Conservation (phyloP, 2,113 vertebrate genomes). For the Chloropsis hardwickii region DNA sequence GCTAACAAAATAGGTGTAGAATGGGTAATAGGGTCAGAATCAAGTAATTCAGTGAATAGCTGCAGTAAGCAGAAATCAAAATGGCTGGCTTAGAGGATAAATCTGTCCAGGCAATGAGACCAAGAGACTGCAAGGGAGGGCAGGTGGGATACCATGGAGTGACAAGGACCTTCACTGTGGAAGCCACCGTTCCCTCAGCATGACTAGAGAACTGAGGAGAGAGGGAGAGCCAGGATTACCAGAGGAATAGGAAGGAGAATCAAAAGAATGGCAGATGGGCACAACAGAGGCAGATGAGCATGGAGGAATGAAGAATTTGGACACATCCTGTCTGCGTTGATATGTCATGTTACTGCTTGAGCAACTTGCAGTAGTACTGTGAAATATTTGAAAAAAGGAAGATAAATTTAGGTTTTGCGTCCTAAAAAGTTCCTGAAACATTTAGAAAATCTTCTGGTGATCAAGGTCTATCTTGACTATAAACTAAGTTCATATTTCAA, state of each 20-base stretch:
- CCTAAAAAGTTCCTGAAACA: not conserved
- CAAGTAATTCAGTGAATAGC: not conserved
- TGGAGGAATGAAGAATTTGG: not conserved
- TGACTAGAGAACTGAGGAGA: not conserved
- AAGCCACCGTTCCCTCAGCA: not conserved
- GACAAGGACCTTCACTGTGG: not conserved
- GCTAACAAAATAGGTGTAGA: not conserved
- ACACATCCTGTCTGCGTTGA: not conserved
- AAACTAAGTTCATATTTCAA: constrained; percentile 1
- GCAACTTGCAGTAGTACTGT: not conserved
- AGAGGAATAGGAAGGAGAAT: not conserved
- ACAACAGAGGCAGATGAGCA: not conserved
- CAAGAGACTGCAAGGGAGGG: not conserved
- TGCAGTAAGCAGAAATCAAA: not conserved
- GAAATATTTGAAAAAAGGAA: not conserved
- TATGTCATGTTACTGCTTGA: not conserved
- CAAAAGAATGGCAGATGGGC: not conserved
- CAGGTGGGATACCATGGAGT: not conserved
- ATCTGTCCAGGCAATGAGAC: not conserved
- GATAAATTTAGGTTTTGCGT: not conserved
- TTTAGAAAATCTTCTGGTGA: not conserved
- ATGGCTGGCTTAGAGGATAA: not conserved
- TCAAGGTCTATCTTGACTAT: not conserved
- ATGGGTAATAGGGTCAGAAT: not conserved
- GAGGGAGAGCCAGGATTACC: not conserved